Percentiles rank a stretch among this genome's conserved stretches.
These are phyloP conservation scores for Lamprologus lemairii DNA, from an alignment of 2,113 vertebrate species.

Conservation along the genomic window DNA sequence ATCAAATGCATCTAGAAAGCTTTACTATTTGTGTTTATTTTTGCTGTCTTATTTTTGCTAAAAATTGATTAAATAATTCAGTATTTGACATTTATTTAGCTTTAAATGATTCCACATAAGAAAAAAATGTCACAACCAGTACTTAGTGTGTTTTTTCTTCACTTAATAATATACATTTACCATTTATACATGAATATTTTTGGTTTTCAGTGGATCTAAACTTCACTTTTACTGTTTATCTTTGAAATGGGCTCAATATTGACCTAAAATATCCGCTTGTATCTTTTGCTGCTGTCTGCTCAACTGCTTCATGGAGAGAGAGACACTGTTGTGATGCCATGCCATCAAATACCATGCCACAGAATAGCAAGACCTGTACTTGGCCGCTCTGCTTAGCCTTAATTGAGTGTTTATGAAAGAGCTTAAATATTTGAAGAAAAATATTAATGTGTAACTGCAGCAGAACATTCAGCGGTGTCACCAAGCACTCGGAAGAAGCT, in stretches of 20 bases:
- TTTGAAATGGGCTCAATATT: background rate
- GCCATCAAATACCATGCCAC: background rate
- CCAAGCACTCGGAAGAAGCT: background rate
- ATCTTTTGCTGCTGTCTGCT: background rate
- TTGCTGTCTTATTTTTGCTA: background rate
- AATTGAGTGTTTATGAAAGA: background rate
- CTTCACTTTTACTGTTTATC: background rate
- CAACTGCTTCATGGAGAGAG: background rate
- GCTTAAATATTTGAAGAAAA: background rate
- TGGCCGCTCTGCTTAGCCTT: background rate
- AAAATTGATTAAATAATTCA: fast-evolving
- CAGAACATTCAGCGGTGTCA: background rate
- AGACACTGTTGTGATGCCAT: background rate
- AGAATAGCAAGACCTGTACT: background rate
- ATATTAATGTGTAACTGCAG: background rate
- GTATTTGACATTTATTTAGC: background rate
- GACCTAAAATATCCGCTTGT: background rate
- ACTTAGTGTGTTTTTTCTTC: background rate
- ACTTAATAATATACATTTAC: background rate
- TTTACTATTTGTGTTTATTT: background rate
- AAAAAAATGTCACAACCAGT: background rate
- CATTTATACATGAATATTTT: background rate
- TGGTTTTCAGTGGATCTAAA: background rate
- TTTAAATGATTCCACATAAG: background rate
- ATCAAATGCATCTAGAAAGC: background rate